Percentiles rank a stretch among this genome's conserved stretches.
phyloP scores from a whole-genome alignment of 2,797 vertebrate genomes.

The Phalanger gymnotis region DNA sequence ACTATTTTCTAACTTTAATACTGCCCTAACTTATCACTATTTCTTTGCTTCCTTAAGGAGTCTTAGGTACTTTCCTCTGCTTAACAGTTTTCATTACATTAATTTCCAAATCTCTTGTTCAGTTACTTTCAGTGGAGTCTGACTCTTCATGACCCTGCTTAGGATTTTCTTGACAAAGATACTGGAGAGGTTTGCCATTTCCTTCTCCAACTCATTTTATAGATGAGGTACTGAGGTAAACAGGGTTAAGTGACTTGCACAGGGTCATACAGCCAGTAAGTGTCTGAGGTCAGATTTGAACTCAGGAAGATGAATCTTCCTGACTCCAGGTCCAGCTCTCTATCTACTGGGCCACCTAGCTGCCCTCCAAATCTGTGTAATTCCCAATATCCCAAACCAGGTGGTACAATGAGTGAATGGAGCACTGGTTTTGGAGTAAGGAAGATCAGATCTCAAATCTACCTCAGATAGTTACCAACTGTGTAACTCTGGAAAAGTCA shows the following conservation, averaged over 20 bases:
- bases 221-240: background rate
- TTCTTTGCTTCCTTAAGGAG: background rate
- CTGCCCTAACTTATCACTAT: background rate
- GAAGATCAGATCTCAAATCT: background rate
- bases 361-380: background rate
- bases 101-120: background rate
- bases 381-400: background rate
- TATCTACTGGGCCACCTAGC: background rate
- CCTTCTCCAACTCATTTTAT: background rate
- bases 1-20: background rate
- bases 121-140: background rate
- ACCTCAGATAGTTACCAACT: background rate
- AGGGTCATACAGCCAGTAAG: background rate
- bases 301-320: background rate
- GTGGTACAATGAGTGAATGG: background rate
- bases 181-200: background rate
- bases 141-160: background rate
- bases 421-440: background rate
- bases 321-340: background rate
- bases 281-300: background rate
- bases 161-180: background rate
- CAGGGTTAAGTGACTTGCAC: background rate
- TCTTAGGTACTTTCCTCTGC: background rate
- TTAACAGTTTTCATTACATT: background rate
- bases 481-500: background rate